Conservation (phyloP, 2,113 vertebrate genomes). For the Mirounga angustirostris region DNA sequence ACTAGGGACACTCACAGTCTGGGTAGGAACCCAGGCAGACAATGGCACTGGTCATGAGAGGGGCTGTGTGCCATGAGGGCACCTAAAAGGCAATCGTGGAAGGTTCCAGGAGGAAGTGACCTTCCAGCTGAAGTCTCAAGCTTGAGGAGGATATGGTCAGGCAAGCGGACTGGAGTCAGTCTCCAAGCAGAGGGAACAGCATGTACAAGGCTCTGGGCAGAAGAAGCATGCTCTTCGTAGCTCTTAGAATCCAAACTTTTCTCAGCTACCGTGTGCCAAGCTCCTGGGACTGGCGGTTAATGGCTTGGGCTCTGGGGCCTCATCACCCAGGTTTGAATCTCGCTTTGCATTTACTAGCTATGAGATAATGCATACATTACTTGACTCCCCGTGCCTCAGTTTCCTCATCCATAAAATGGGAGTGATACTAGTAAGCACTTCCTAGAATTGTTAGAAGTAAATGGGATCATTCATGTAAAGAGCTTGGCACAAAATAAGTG, state of each 20-base stretch:
- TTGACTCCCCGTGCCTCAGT: background rate
- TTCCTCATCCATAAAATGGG: background rate
- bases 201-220: background rate
- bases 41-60: background rate
- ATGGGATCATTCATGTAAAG: background rate
- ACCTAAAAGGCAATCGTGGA: background rate
- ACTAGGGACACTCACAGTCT: background rate
- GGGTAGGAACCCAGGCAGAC: background rate
- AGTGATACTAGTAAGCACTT: background rate
- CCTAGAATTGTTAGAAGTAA: background rate
- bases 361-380: background rate
- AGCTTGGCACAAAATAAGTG: background rate
- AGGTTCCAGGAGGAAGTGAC: background rate
- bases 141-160: background rate
- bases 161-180: background rate
- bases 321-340: background rate
- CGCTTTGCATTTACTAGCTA: background rate
- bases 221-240: rapidly evolving
- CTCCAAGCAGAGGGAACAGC: background rate
- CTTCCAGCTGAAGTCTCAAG: background rate
- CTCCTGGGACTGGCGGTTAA: background rate
- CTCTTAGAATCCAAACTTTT: background rate
- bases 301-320: background rate
- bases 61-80: rapidly evolving
- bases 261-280: background rate